Evolutionary conservation across 2,797 vertebrate genomes (phyloP), one percentile per base, ranked within the genome.

Genomic region (Morus bassanus): DNA sequence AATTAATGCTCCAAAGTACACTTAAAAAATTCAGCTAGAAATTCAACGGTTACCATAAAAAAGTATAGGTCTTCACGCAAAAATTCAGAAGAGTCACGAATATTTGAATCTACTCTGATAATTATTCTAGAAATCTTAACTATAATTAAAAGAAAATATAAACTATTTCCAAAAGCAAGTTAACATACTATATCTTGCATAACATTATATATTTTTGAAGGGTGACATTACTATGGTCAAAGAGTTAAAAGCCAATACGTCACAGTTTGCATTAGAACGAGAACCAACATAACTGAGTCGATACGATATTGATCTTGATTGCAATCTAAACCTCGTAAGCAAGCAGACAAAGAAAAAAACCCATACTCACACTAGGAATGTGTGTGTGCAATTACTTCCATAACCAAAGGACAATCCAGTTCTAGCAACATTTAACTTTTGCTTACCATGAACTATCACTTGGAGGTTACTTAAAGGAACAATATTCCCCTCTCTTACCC

Each of bases 281-380:
- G 25, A 96, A 79, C 19, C 51, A 93, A 51, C 56, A 53, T 53
- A 96, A 88, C 41, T 30, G 13, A 80, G n/a, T 94, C 91, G 69
- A 95, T 93, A 89, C 31, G 65, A 3, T 33, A 95, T 89, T 78
- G 87, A 95, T 84, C 81, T 89, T 18, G 4, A 54, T 3, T 64
- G 41, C 75, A 72, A 72, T 37, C 77, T 69, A 57, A 88, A 53
- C 21, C 57, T 50, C 5, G 7, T 39, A 90, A 53, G 35, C 16
- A 79, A 64, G 60, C 64, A 82, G 33, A 68, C 18, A 63, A 91
- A 95, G 43, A 18, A 72, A 18, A 24, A 25, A 11, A 33, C 7
- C 27, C 35, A 45, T 16, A 28, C 11, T 82, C 37, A 54, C 0
- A 0, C 23, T 17, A 79, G 31, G 17, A 67, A 46, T 13, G 3